These are phyloP conservation scores for Dicentrarchus labrax DNA, from an alignment of 2,113 vertebrate genomes.

Conservation along the genomic window DNA sequence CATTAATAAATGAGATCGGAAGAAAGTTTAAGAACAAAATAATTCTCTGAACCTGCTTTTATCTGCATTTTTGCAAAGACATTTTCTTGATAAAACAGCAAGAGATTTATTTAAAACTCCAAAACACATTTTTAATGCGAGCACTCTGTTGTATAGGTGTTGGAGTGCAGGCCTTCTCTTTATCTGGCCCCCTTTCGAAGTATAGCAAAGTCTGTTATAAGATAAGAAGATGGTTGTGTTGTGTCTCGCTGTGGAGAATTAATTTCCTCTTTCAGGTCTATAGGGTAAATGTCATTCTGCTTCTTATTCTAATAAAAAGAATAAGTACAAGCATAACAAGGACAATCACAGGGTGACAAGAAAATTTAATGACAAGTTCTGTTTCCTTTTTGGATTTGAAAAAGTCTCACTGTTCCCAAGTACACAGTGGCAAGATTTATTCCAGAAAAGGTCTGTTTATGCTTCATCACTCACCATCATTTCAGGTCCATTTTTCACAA, in stretches of 20 bases:
- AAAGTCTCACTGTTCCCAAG: conserved; percentile 25
- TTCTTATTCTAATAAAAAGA: conserved; percentile 56
- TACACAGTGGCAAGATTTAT: conserved; percentile 36
- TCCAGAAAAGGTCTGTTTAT: conserved; percentile 46
- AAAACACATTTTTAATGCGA: conserved; percentile 15
- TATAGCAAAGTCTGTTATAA: conserved; percentile 4
- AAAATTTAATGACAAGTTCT: conserved; percentile 33
- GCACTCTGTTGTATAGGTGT: neutral
- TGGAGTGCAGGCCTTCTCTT: conserved; percentile 1
- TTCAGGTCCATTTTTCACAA: conserved; percentile 50
- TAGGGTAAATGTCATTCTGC: neutral
- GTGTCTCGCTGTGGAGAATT: conserved; percentile 26
- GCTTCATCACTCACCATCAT: conserved; percentile 61
- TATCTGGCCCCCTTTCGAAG: conserved; percentile 15
- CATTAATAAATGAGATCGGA: conserved; percentile 40
- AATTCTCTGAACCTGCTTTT: conserved; percentile 14
- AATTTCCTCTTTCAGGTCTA: conserved; percentile 9
- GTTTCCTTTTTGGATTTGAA: conserved; percentile 36
- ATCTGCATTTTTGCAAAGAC: conserved; percentile 37
- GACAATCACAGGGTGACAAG: conserved; percentile 35
- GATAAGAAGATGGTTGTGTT: conserved; percentile 5
- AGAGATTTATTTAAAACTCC: conserved; percentile 32
- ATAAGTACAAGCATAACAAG: conserved; percentile 56
- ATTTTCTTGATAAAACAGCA: conserved; percentile 35
- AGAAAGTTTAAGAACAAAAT: neutral